These are phyloP conservation scores for Amblyjoppa proteus DNA, from an alignment of 2,888 invertebrate genomes.

Conservation along the genomic window DNA sequence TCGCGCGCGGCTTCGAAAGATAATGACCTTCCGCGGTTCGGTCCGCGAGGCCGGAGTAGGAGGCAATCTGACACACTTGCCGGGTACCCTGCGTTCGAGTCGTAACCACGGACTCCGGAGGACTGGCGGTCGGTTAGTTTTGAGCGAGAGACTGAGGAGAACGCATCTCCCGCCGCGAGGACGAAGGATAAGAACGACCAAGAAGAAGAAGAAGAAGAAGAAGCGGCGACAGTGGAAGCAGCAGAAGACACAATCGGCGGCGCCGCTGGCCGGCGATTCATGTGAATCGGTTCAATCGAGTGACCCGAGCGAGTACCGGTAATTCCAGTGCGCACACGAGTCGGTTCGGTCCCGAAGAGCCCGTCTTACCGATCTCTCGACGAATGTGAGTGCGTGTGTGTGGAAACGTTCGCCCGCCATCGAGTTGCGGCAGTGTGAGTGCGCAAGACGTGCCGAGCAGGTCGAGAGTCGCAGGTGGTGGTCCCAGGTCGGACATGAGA, in stretches of 20 bases:
- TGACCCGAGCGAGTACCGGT: conserved; percentile 49
- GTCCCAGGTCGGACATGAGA: conserved; percentile 65
- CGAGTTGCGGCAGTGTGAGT: conserved; percentile 37
- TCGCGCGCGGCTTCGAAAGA: conserved; percentile 72
- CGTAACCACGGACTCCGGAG: conserved; percentile 78
- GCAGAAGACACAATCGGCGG: conserved; percentile 22
- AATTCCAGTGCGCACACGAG: conserved; percentile 16
- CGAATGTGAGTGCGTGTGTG: conserved; percentile 33
- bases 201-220: conserved; percentile 56
- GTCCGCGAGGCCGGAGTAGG: conserved; percentile 81
- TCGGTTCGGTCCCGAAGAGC: conserved; percentile 13
- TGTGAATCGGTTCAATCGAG: conserved; percentile 35
- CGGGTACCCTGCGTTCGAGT: conserved; percentile 80
- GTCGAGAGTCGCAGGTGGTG: conserved; percentile 54
- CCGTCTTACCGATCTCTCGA: conserved; percentile 7
- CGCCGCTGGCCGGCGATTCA: conserved; percentile 34
- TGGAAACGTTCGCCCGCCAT: conserved; percentile 18
- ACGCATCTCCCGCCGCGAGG: conserved; percentile 74
- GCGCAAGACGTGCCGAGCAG: conserved; percentile 42
- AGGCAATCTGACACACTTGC: conserved; percentile 84
- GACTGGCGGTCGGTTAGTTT: conserved; percentile 81
- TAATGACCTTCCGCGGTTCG: conserved; percentile 83
- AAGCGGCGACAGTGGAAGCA: conserved; percentile 43
- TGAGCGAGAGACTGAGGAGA: conserved; percentile 81
- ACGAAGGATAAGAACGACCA: conserved; percentile 48